Evolutionary conservation across 2,797 vertebrate species (phyloP).

Genomic region (Hemibagrus guttatus): DNA sequence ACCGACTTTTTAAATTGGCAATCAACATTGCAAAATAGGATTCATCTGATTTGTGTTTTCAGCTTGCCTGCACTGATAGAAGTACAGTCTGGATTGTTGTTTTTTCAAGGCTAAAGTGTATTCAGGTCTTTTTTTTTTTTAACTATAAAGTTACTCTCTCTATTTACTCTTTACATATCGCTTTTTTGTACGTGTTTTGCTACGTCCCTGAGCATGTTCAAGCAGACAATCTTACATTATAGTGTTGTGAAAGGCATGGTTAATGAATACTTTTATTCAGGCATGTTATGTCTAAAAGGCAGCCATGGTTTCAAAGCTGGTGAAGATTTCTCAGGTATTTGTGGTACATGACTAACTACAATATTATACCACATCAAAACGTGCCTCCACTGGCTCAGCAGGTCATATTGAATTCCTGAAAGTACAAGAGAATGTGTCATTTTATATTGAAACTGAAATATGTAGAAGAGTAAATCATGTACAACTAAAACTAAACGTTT

Average conservation of each 20-base stretch:
- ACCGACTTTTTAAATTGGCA: constrained; percentile 26
- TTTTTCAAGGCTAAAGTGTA: background rate
- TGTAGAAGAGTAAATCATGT: background rate
- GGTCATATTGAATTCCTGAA: constrained; percentile 3
- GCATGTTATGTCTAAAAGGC: background rate
- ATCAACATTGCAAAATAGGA: constrained; percentile 1
- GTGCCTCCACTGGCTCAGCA: constrained; percentile 9
- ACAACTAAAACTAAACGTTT: background rate
- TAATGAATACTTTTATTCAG: background rate
- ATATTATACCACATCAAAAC: background rate
- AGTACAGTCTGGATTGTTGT: background rate
- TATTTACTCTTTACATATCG: constrained; percentile 5
- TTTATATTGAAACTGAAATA: background rate
- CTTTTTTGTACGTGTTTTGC: background rate
- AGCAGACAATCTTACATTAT: background rate
- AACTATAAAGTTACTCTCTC: background rate
- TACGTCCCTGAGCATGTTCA: background rate
- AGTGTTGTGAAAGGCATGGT: background rate
- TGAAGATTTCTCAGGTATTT: background rate
- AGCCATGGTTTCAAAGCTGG: background rate
- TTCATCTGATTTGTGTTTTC: constrained; percentile 11
- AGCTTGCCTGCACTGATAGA: background rate
- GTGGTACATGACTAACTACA: background rate
- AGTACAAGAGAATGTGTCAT: constrained; percentile 3
- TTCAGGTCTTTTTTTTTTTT: background rate